A percentile compares a stretch with the other conserved stretches of the same genome.
Conservation (phyloP, 2,888 invertebrate species). For the Caenorhabditis virilis region DNA sequence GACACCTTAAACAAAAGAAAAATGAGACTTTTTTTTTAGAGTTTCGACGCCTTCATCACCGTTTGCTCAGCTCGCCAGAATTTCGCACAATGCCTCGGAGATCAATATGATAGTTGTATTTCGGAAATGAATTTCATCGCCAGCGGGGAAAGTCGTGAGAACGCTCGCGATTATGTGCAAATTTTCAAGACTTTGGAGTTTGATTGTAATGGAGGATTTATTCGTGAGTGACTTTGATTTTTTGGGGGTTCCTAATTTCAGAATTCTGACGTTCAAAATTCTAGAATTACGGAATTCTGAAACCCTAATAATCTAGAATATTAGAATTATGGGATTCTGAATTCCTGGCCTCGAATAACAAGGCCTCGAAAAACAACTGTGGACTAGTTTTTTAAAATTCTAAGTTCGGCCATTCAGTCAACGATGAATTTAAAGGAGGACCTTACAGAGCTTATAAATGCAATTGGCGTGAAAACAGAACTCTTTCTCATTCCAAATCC, state of each 20-base stretch:
- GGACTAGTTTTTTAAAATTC: too few species aligned
- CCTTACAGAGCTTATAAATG: too few species aligned
- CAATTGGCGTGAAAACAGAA: too few species aligned
- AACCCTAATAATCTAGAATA: too few species aligned
- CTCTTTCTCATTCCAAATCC: too few species aligned
- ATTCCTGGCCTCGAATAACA: too few species aligned
- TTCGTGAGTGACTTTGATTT: slow-evolving; percentile 26
- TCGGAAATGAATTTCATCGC: slow-evolving; percentile 25
- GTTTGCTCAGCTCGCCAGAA: slow-evolving; percentile 41
- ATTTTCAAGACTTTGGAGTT: slow-evolving; percentile 39
- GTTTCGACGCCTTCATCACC: slow-evolving; percentile 28
- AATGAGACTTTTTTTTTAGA: slow-evolving; percentile 5
- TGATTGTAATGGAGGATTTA: slow-evolving; percentile 44
- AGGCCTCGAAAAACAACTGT: too few species aligned
- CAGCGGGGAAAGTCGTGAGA: slow-evolving; percentile 19
- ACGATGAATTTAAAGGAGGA: too few species aligned
- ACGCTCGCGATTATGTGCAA: slow-evolving; percentile 25
- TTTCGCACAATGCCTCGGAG: slow-evolving; percentile 37
- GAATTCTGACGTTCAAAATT: too few species aligned
- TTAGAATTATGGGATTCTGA: too few species aligned
- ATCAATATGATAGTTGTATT: slow-evolving; percentile 41
- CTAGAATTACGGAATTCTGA: too few species aligned
- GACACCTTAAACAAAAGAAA: background rate
- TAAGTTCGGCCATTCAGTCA: too few species aligned
- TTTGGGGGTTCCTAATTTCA: slow-evolving; percentile 7